Evolutionary conservation across 2,888 invertebrate genomes (phyloP).

Genomic region (Morpho achilles): DNA sequence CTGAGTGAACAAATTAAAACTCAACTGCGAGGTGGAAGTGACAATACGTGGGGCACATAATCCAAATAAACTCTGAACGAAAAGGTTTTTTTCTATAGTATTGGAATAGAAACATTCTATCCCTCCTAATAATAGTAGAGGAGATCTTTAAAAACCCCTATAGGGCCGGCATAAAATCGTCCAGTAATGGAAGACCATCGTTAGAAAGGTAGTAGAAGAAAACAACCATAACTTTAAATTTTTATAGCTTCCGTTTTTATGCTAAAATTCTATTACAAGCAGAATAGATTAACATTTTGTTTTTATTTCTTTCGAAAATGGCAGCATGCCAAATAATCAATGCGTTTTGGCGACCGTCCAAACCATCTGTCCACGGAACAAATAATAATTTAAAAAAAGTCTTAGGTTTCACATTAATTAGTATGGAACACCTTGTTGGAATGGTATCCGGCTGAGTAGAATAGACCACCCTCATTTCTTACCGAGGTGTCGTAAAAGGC

Average conservation of each 20-base stretch:
- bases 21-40: too few relatives aligned
- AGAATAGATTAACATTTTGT: conserved; percentile 1
- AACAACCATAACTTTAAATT: neutral
- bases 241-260: conserved; percentile 1
- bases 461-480: too few relatives aligned
- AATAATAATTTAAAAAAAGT: conserved; percentile 10
- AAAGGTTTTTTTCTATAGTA: too few relatives aligned
- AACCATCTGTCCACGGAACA: conserved; percentile 43
- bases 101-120: too few relatives aligned
- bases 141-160: too few relatives aligned
- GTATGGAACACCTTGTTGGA: conserved; percentile 14
- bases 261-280: conserved; percentile 10
- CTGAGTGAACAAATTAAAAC: too few relatives aligned
- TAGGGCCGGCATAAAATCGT: too few relatives aligned
- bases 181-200: neutral
- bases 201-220: neutral
- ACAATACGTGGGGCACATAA: too few relatives aligned
- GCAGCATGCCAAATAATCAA: conserved; percentile 63
- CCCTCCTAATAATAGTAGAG: too few relatives aligned
- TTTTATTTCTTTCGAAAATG: conserved; percentile 50
- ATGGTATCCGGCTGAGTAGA: too few relatives aligned
- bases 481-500: too few relatives aligned
- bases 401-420: conserved; percentile 15
- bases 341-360: conserved; percentile 57
- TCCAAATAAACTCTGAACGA: too few relatives aligned